Conservation (phyloP, 1,140 invertebrate genomes). For the Papilio glaucus region DNA sequence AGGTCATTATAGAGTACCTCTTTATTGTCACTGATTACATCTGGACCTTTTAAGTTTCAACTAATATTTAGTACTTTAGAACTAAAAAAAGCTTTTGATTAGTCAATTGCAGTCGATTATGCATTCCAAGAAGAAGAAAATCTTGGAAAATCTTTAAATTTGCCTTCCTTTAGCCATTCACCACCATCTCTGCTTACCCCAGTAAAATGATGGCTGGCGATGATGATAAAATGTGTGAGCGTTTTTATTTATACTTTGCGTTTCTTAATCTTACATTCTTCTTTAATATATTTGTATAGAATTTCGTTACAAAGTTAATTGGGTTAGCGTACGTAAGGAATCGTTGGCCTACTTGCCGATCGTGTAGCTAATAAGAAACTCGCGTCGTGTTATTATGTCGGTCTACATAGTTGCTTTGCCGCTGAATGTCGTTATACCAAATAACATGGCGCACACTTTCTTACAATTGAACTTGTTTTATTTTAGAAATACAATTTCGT, state of each 20-base stretch:
- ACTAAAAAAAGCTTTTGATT: no score
- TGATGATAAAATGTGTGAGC: neutral
- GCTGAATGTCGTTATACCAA: conserved; percentile 33
- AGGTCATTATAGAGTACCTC: no score
- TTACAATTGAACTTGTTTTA: conserved; percentile 35
- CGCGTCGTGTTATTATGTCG: conserved; percentile 43
- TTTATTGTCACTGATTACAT: no score
- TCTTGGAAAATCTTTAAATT: no score
- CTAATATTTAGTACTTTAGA: no score
- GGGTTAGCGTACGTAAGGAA: conserved; percentile 32
- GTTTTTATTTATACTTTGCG: neutral
- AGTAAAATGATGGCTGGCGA: neutral
- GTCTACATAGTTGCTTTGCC: conserved; percentile 37
- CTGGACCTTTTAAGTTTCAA: no score
- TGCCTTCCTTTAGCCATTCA: no score
- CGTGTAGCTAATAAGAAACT: conserved; percentile 46
- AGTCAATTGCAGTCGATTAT: no score
- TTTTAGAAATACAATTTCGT: conserved; percentile 31
- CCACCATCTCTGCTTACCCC: neutral
- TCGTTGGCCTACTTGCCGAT: conserved; percentile 45
- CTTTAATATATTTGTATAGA: conserved; percentile 5
- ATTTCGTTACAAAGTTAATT: conserved; percentile 43
- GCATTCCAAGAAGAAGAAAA: no score
- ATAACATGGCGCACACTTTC: conserved; percentile 8
- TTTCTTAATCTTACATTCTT: neutral